Base-by-base conservation (phyloP, 2,797 vertebrate species). In the Neosilurus mollespiculum region DNA sequence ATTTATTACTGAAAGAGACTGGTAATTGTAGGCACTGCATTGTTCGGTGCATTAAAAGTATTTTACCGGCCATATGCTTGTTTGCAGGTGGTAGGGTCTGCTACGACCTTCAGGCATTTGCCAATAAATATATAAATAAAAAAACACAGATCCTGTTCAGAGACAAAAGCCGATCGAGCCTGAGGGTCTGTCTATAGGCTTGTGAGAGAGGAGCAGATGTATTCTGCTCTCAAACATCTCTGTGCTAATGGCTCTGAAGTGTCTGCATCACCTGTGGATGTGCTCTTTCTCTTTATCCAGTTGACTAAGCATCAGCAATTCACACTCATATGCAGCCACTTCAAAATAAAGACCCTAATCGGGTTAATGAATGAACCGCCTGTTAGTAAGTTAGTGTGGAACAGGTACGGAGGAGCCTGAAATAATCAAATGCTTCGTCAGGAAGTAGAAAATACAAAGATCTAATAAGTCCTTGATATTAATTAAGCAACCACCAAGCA, bases 181-280 rank as follows among this genome's bases (percentile, higher is more conserved):
- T 81, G 70, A 84, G 70, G 71, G 84, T 66, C 49, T 78, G 65
- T 34, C 34, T 51, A 34, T 34, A 54, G 24, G 61, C 8, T 43
- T 67, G 77, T 73, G 51, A 77, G n/a, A 61, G 49, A 59, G 7
- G 61, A 81, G 77, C 83, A 77, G 76, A 79, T 77, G 83, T 54
- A 54, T 26, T 34, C 53, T 9, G 24, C 78, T 59, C 78, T 59
- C 59, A 34, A 69, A 59, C 75, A 22, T 24, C 37, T 61, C 70
- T 72, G 43, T 4, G 59, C 76, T 86, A 87, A 84, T 87, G 87
- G 71, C 43, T 84, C 65, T 80, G 80, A 83, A 86, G 81, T 75
- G 69, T 65, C 75, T 67, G 82, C 51, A 72, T 81, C 83, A 80
- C 70, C 82, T 82, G 84, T 58, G 66, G 43, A 49, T 30, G 8